Base-by-base conservation (phyloP, 1,140 invertebrate genomes). In the Phymorhynchus buccinoides region DNA sequence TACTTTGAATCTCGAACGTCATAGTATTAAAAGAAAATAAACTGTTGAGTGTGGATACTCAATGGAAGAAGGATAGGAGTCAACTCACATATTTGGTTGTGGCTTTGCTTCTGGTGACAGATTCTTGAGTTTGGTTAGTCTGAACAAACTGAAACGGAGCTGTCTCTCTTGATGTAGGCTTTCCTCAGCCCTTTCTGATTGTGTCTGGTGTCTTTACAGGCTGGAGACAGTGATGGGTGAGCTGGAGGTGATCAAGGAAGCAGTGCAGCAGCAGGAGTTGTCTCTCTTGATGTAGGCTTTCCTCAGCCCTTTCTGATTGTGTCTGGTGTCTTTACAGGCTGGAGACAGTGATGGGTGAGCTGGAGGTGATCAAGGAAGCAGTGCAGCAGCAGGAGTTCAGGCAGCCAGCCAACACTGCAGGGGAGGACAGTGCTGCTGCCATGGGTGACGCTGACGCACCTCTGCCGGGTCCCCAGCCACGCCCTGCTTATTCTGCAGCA, bases 211-310 rank as follows among this genome's bases (percentile, higher is more conserved):
- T 27, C 1, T 44, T 75, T 83, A 66, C 78, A 91, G 91, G 75
- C 73, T 91, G 18, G 91, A 92, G 35, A 87, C 84, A 48, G 89
- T 92, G 41, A 91, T 92, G 79, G 89, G 89, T 56, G 90, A 92
- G 68, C 83, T 92, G 62, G 88, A 91, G 71, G 85, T 86, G 27
- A 92, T 92, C 84, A 92, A 91, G 62, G 91, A 92, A 27, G 71
- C 85, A 4, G 85, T 84, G 32, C 52, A 87, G 37, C 83, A 85
- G 82, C 83, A 62, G 68, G 85, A 75, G 35, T n/a, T n/a, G n/a
- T n/a, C n/a, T n/a, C n/a, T n/a, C n/a, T n/a, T n/a, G n/a, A n/a
- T n/a, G n/a, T n/a, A n/a, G n/a, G n/a, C n/a, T n/a, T n/a, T n/a
- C n/a, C n/a, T n/a, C n/a, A n/a, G n/a, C n/a, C n/a, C n/a, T n/a